These are phyloP conservation scores for Osmerus mordax DNA, from an alignment of 2,113 vertebrate species.

Conservation along the genomic window DNA sequence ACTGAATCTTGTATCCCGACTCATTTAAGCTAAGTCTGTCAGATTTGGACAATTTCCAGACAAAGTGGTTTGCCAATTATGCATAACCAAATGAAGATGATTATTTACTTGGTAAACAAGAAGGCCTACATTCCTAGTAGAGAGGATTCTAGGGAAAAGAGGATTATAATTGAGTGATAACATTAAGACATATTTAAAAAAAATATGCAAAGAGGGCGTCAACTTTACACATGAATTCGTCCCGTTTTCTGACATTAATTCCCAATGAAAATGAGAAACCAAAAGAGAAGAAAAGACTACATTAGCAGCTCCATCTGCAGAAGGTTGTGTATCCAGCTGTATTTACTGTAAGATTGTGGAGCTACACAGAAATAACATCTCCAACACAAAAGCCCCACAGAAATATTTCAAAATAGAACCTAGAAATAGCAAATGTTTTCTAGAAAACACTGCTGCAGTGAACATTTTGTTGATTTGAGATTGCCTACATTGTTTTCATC, in stretches of 20 bases:
- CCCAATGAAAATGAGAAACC: conserved; percentile 21
- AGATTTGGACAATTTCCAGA: background rate
- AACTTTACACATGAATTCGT: conserved; percentile 21
- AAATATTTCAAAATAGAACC: conserved; percentile 29
- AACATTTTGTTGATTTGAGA: background rate
- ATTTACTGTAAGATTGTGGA: conserved; percentile 33
- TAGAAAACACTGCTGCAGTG: background rate
- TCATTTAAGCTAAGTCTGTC: background rate
- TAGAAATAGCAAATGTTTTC: conserved; percentile 4
- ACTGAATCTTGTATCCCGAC: too few relatives aligned
- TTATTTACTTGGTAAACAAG: conserved; percentile 9
- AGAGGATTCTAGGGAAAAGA: background rate
- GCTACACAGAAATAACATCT: conserved; percentile 29
- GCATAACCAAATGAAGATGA: conserved; percentile 26
- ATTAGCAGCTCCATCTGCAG: conserved; percentile 1
- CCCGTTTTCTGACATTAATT: conserved; percentile 29
- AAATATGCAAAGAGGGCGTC: conserved; percentile 7
- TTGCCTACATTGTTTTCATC: too few relatives aligned
- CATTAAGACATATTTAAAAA: background rate
- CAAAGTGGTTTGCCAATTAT: conserved; percentile 21
- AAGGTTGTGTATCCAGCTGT: conserved; percentile 10
- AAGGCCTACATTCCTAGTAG: background rate
- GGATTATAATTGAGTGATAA: conserved; percentile 4
- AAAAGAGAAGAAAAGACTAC: conserved; percentile 23
- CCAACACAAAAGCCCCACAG: conserved; percentile 2